A percentile compares a stretch with the other conserved stretches of the same genome.
Evolutionary conservation across 2,797 vertebrate genomes (phyloP).

Genomic region (Cheirogaleus major): DNA sequence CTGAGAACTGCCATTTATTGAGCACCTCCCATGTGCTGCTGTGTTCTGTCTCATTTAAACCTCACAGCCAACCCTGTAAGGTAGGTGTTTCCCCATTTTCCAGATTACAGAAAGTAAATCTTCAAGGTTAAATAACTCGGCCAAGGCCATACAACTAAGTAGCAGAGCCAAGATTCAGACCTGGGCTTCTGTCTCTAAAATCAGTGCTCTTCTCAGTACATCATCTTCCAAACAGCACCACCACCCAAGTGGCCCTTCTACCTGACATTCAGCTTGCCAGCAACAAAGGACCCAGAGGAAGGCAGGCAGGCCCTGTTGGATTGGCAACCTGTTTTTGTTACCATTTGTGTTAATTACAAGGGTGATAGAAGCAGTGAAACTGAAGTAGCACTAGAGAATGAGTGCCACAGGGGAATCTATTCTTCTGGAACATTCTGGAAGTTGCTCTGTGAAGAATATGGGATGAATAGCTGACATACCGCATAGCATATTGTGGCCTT

Average conservation of each 20-base stretch:
- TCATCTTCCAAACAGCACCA: background rate
- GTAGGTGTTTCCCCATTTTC: background rate
- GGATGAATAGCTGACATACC: background rate
- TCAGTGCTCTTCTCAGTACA: background rate
- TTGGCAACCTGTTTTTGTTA: background rate
- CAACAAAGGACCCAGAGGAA: background rate
- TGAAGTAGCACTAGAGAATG: background rate
- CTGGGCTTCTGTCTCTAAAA: background rate
- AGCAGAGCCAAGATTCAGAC: background rate
- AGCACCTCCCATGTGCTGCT: background rate
- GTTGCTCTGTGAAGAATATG: background rate
- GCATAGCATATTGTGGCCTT: background rate
- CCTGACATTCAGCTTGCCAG: background rate
- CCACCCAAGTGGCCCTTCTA: background rate
- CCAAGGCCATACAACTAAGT: background rate
- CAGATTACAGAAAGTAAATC: background rate
- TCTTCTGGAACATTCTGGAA: background rate
- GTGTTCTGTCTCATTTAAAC: background rate
- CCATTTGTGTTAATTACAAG: background rate
- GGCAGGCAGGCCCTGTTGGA: background rate
- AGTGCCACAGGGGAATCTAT: background rate
- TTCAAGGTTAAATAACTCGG: background rate
- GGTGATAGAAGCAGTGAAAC: background rate
- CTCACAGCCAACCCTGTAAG: background rate
- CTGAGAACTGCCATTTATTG: background rate